A percentile compares a stretch with the other conserved stretches of the same genome.
Evolutionary conservation across 2,113 vertebrate species (phyloP).

Genomic region (Protobothrops mucrosquamatus): DNA sequence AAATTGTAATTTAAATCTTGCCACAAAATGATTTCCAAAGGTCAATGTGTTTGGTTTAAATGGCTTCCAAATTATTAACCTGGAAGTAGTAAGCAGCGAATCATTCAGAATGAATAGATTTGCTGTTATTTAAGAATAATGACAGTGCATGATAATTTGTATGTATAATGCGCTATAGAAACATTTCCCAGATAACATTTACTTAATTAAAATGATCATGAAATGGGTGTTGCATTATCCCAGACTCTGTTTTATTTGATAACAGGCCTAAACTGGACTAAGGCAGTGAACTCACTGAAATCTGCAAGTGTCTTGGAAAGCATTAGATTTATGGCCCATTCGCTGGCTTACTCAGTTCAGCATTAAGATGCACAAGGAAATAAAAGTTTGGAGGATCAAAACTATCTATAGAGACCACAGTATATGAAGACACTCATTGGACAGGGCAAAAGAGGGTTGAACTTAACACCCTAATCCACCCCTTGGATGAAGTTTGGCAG

Average conservation of each 20-base stretch:
- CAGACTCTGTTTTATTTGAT: background rate
- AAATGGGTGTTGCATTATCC: background rate
- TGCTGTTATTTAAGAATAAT: constrained; percentile 3
- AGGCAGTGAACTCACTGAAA: background rate
- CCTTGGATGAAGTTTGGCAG: background rate
- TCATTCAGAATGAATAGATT: background rate
- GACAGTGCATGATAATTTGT: background rate
- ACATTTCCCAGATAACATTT: constrained; percentile 3
- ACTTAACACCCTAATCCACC: background rate
- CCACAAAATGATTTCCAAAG: background rate
- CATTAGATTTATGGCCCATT: background rate
- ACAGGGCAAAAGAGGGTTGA: background rate
- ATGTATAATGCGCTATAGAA: background rate
- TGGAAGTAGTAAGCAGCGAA: background rate
- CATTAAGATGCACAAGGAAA: background rate
- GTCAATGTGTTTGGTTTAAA: background rate
- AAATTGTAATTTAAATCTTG: background rate
- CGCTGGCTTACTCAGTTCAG: background rate
- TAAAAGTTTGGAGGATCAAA: constrained; percentile 1
- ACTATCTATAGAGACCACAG: background rate
- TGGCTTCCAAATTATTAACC: background rate
- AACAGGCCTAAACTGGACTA: background rate
- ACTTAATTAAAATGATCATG: constrained; percentile 11
- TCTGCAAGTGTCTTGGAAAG: background rate
- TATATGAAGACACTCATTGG: background rate